phyloP scores from a whole-genome alignment of 1,140 invertebrate species.

The Nephotettix cincticeps region DNA sequence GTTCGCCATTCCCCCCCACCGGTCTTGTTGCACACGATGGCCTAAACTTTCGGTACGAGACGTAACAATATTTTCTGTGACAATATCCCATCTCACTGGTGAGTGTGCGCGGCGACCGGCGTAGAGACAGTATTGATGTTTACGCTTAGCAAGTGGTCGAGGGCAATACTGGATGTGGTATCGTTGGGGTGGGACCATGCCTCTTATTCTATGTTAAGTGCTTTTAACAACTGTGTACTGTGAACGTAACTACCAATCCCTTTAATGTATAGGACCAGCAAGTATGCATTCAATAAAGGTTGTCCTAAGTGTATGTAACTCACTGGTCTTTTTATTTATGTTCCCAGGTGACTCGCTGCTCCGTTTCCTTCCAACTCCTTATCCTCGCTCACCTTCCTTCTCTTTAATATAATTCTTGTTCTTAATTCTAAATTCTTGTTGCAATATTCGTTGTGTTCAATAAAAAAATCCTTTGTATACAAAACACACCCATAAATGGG shows the following conservation, averaged over 20 bases:
- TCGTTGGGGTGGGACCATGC: not conserved
- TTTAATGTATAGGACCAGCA: constrained; percentile 38
- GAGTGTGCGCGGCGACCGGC: not conserved
- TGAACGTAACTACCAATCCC: constrained; percentile 29
- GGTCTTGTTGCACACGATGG: constrained; percentile 3
- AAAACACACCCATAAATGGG: no score
- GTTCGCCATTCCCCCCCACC: not conserved
- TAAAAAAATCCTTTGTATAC: no score
- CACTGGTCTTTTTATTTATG: constrained; percentile 11
- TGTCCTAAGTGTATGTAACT: constrained; percentile 35
- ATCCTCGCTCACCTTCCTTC: no score
- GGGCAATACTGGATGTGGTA: not conserved
- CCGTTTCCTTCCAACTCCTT: not conserved
- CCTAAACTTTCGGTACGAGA: not conserved
- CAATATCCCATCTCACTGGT: not conserved
- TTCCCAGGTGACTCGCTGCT: constrained; percentile 1
- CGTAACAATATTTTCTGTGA: not conserved
- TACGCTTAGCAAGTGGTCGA: not conserved
- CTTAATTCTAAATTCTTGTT: no score
- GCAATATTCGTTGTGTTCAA: no score
- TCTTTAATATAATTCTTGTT: no score
- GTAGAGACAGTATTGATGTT: not conserved
- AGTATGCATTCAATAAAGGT: constrained; percentile 42
- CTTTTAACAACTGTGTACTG: constrained; percentile 35
- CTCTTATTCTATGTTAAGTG: constrained; percentile 34